Percentiles rank a stretch among this genome's conserved stretches.
These are phyloP conservation scores for Drosophila affinis DNA, from an alignment of 2,888 invertebrate genomes.

Conservation along the genomic window DNA sequence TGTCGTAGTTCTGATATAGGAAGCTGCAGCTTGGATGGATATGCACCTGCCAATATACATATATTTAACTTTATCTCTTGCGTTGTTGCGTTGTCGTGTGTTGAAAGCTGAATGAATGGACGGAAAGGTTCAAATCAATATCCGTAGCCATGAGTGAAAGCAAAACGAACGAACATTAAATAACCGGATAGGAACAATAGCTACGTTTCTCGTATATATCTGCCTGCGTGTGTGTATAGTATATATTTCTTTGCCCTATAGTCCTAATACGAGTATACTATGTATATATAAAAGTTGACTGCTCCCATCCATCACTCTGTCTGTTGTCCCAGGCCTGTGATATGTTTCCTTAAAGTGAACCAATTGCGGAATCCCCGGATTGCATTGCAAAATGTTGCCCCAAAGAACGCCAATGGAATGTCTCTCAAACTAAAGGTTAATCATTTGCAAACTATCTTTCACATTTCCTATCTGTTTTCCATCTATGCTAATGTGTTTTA, in stretches of 20 bases:
- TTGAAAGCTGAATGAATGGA: slow-evolving; percentile 61
- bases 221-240: neutral
- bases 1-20: slow-evolving; percentile 37
- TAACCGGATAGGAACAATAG: slow-evolving; percentile 64
- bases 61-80: slow-evolving; percentile 34
- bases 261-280: slow-evolving; percentile 7
- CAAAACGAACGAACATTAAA: slow-evolving; percentile 22
- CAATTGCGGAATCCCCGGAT: slow-evolving; percentile 37
- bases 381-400: slow-evolving; percentile 73
- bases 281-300: slow-evolving; percentile 14
- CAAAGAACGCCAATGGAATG: slow-evolving; percentile 16
- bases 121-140: slow-evolving; percentile 71
- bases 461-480: slow-evolving; percentile 22
- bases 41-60: slow-evolving; percentile 32
- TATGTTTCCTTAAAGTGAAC: slow-evolving; percentile 56
- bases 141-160: slow-evolving; percentile 42
- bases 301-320: slow-evolving; percentile 18
- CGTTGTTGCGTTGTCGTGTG: slow-evolving; percentile 8
- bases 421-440: slow-evolving; percentile 18
- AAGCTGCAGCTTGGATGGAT: slow-evolving; percentile 47
- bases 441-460: slow-evolving; percentile 54
- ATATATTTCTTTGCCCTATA: slow-evolving; percentile 7
- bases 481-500: slow-evolving; percentile 21
- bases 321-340: slow-evolving; percentile 40
- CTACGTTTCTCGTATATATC: slow-evolving; percentile 30